Percentiles rank a stretch among this genome's conserved stretches.
Evolutionary conservation across 2,888 invertebrate genomes (phyloP).

Genomic region (Willowsia nigromaculata): DNA sequence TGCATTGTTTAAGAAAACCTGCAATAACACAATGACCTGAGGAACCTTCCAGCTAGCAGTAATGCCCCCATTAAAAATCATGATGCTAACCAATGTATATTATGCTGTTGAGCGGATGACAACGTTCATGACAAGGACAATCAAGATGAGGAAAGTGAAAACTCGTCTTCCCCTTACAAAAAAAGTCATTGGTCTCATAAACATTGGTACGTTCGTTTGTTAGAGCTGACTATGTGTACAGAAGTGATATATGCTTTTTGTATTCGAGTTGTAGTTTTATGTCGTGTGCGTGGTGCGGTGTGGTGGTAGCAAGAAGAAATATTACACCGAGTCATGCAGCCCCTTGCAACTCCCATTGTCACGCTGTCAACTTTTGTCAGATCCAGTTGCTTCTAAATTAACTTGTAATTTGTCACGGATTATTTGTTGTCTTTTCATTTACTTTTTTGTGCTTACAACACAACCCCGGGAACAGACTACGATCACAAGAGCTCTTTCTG

Average conservation of each 20-base stretch:
- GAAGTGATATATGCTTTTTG: not conserved
- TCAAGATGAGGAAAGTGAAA: slow-evolving; percentile 40
- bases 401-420: slow-evolving; percentile 61
- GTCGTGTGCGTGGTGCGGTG: slow-evolving; percentile 15
- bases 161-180: not conserved
- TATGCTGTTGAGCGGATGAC: not conserved
- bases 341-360: slow-evolving; percentile 48
- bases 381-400: slow-evolving; percentile 63
- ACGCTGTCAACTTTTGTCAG: slow-evolving; percentile 58
- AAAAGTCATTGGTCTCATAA: not conserved
- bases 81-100: not conserved
- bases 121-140: slow-evolving; percentile 30
- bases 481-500: not conserved
- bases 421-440: slow-evolving; percentile 63
- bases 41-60: not conserved
- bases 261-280: not conserved
- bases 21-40: not conserved
- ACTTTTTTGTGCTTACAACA: slow-evolving; percentile 36
- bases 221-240: not conserved
- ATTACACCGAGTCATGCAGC: slow-evolving; percentile 41
- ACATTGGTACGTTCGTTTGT: not conserved
- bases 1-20: not conserved
- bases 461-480: not conserved
- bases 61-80: not conserved
- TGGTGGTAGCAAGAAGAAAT: slow-evolving; percentile 34